phyloP scores from a whole-genome alignment of 92 coral and sea anemone genomes.

The Paramuricea clavata region DNA sequence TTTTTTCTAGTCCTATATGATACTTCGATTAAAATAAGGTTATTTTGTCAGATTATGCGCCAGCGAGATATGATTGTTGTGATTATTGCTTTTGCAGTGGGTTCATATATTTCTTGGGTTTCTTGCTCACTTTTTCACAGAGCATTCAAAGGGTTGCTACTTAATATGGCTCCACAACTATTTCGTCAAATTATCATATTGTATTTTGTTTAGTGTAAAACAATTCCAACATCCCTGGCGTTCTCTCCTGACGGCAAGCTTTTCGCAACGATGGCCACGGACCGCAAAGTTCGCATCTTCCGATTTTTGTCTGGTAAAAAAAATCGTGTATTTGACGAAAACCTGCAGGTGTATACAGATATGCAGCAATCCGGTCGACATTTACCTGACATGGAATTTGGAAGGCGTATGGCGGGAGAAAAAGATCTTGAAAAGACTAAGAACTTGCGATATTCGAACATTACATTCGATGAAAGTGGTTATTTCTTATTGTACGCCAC shows the following conservation, averaged over 20 bases:
- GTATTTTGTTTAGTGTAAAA: slow-evolving; percentile 76
- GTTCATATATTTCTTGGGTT: neutral
- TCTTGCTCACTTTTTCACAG: too few species aligned
- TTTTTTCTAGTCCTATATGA: too few species aligned
- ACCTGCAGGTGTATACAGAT: slow-evolving; percentile 86
- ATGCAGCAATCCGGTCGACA: slow-evolving; percentile 98
- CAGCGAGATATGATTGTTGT: neutral
- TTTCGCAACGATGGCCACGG: slow-evolving; percentile 90
- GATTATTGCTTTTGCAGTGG: neutral
- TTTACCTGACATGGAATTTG: slow-evolving; percentile 98
- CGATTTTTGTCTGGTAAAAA: slow-evolving; percentile 94
- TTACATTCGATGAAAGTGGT: slow-evolving; percentile 98
- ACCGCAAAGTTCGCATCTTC: slow-evolving; percentile 94
- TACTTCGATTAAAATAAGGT: neutral
- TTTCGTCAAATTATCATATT: neutral
- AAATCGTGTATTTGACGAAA: slow-evolving; percentile 90
- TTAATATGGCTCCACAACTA: too few species aligned
- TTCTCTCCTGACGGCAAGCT: slow-evolving; percentile 97
- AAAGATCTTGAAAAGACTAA: slow-evolving; percentile 95
- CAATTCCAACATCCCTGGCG: slow-evolving; percentile 84
- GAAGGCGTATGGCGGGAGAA: slow-evolving; percentile 94
- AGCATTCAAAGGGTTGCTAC: too few species aligned
- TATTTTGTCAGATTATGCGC: too few species aligned
- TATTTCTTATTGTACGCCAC: slow-evolving; percentile 91
- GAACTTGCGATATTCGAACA: slow-evolving; percentile 87